Percentiles rank a stretch among this genome's conserved stretches.
phyloP scores from a whole-genome alignment of 2,113 vertebrate species.

The Physeter macrocephalus region DNA sequence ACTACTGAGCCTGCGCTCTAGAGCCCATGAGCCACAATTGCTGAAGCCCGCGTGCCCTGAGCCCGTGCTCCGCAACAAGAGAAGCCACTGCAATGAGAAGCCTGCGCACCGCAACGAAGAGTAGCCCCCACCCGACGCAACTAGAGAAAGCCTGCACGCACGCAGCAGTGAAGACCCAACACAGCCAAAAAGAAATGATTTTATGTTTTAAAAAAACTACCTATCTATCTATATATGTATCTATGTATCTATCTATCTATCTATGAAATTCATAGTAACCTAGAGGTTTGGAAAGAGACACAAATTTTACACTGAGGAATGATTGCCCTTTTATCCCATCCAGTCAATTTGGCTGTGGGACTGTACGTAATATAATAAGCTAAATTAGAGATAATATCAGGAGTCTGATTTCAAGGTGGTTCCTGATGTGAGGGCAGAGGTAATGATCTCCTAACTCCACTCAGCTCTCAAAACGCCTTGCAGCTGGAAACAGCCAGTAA shows the following conservation, averaged over 20 bases:
- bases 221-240: background rate
- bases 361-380: background rate
- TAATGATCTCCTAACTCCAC: background rate
- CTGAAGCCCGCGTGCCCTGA: too few species aligned
- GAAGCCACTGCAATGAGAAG: too few species aligned
- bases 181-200: too few species aligned
- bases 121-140: too few species aligned
- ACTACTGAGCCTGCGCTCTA: too few species aligned
- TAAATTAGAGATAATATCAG: background rate
- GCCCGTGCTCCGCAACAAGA: too few species aligned
- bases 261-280: background rate
- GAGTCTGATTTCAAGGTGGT: background rate
- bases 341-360: background rate
- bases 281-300: background rate
- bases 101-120: fast-evolving
- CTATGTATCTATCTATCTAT: background rate
- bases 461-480: background rate
- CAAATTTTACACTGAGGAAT: background rate
- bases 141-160: too few species aligned
- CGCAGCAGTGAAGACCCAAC: too few species aligned
- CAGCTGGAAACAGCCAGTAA: background rate
- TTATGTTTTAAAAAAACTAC: background rate
- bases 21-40: too few species aligned
- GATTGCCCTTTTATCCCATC: background rate
- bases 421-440: background rate